Base-by-base conservation (phyloP, 2,113 vertebrate genomes). In the Lepisosteus oculatus region DNA sequence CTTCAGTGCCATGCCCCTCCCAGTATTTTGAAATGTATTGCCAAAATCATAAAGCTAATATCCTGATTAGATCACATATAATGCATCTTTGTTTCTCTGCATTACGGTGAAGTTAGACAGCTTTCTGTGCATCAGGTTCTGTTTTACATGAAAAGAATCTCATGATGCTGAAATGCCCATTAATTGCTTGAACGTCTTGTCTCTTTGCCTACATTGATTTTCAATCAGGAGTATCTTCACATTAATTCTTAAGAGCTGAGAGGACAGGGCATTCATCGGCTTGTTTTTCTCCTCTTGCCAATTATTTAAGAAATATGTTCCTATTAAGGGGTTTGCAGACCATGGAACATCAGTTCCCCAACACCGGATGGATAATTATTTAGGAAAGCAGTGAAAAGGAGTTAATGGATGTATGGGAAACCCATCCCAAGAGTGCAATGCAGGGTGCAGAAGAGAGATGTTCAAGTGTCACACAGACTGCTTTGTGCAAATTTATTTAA, bases 231-330 rank as follows among this genome's bases (percentile, higher is more conserved):
- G 56, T 59, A n/a, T 4, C 14, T n/a, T 59, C 56, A 59, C 13
- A 59, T 59, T 29, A 29, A 29, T 4, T 59, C 14, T 59, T 59
- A 59, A 59, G 56, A 12, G 14, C 56, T 59, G 56, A 59, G 56
- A 59, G 11, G 56, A 59, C 12, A 13, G 14, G 7, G 13, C 13
- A 12, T n/a, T 14, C 7, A 59, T 12, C 56, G 3, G 14, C 56
- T 13, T n/a, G 13, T n/a, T n/a, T 12, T n/a, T 59, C 13, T 59
- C 3, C 56, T 12, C 56, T 9, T 59, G 56, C 7, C 56, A 59
- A 59, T 59, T 59, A 59, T 59, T 59, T 59, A 59, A 59, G 56
- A 59, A 14, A 59, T 59, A 59, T n/a, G 14, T 59, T 59, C 7
- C 13, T 12, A 12, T 59, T 59, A 59, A 3, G 14, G 56, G 11